Conservation (phyloP, 2,113 vertebrate genomes). For the Rousettus leschenaultii region DNA sequence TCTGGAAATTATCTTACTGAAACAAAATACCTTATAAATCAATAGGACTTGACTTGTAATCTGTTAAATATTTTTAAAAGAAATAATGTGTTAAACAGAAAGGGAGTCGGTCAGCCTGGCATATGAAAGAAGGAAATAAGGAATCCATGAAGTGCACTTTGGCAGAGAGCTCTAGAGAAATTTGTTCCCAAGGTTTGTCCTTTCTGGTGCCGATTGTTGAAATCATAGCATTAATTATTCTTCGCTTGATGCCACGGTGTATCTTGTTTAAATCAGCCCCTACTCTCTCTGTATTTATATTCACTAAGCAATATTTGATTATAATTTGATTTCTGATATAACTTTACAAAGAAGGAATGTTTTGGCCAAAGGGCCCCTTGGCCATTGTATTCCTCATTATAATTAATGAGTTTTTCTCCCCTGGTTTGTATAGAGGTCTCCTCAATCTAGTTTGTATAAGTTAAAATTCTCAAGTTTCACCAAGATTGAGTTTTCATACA, state of each 20-base stretch:
- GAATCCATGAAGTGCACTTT: background rate
- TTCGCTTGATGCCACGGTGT: background rate
- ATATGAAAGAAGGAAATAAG: background rate
- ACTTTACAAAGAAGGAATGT: background rate
- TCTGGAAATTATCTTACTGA: background rate
- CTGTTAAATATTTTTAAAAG: background rate
- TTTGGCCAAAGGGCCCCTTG: background rate
- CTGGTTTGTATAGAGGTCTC: background rate
- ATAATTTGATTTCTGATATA: background rate
- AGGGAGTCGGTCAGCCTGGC: background rate
- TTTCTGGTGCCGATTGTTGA: background rate
- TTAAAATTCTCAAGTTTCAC: background rate
- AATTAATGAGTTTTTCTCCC: background rate
- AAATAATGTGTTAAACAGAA: background rate
- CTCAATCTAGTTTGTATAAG: background rate
- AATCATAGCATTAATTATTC: background rate
- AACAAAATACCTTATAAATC: background rate
- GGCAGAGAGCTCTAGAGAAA: background rate
- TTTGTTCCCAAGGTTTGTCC: background rate
- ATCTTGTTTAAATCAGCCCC: background rate
- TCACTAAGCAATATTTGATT: background rate
- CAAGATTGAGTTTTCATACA: background rate
- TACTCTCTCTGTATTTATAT: background rate
- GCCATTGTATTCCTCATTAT: background rate
- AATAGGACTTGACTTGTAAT: background rate